Evolutionary conservation across 2,888 invertebrate genomes (phyloP).

Genomic region (Leptinotarsa haldemani): DNA sequence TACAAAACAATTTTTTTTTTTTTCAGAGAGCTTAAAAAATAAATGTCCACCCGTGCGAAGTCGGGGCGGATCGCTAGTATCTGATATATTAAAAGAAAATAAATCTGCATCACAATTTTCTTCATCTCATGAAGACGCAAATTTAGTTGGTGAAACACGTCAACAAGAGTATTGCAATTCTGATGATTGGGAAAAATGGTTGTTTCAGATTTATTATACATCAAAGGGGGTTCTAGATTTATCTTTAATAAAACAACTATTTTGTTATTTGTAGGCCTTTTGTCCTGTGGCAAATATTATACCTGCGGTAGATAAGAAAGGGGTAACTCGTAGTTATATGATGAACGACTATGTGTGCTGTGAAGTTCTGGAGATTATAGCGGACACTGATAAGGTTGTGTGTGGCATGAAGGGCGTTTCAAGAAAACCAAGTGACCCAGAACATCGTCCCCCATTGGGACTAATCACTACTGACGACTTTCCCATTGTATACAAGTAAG

Average conservation of each 20-base stretch:
- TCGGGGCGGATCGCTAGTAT: no score
- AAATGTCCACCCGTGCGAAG: no score
- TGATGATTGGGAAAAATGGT: no score
- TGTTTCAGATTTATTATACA: no score
- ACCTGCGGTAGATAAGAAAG: slow-evolving; percentile 83
- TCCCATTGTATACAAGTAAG: slow-evolving; percentile 87
- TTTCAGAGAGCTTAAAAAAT: no score
- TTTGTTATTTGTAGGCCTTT: slow-evolving; percentile 69
- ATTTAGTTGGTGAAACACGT: no score
- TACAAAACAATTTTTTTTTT: no score
- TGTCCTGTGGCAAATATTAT: slow-evolving; percentile 78
- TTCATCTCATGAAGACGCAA: no score
- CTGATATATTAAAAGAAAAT: no score
- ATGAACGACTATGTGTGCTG: slow-evolving; percentile 89
- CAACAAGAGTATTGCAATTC: no score
- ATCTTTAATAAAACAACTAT: not conserved
- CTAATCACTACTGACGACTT: slow-evolving; percentile 85
- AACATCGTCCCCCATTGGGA: slow-evolving; percentile 81
- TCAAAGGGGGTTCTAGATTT: not conserved
- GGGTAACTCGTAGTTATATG: slow-evolving; percentile 80
- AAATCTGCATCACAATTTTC: no score
- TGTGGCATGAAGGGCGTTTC: slow-evolving; percentile 87
- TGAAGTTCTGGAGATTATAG: slow-evolving; percentile 87
- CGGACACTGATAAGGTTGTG: slow-evolving; percentile 88
- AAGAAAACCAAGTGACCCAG: slow-evolving; percentile 76